Evolutionary conservation across 2,797 vertebrate genomes (phyloP).

Genomic region (Varecia variegata): DNA sequence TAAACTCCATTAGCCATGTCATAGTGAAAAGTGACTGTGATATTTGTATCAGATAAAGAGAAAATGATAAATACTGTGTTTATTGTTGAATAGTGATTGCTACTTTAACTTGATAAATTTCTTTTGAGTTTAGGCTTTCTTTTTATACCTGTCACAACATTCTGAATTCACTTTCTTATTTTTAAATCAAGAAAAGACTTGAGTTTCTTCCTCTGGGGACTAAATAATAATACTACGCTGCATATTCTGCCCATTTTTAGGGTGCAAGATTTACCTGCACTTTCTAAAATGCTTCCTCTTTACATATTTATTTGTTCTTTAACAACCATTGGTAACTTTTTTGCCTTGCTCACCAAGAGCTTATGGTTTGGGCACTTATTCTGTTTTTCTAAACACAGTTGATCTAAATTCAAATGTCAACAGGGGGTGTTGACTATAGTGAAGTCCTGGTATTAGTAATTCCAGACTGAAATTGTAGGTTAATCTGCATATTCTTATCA

Average conservation of each 20-base stretch:
- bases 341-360: background rate
- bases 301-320: background rate
- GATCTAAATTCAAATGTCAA: background rate
- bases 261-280: background rate
- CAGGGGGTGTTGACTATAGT: background rate
- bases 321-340: background rate
- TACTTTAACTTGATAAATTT: background rate
- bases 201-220: background rate
- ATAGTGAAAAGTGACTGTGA: background rate
- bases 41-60: background rate
- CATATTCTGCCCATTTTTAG: background rate
- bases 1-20: background rate
- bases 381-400: background rate
- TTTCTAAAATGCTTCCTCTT: conserved; percentile 2
- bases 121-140: background rate
- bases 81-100: background rate
- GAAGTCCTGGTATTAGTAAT: background rate
- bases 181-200: background rate
- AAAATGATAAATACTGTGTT: background rate
- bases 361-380: background rate
- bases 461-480: background rate
- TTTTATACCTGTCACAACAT: background rate
- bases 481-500: background rate
- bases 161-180: background rate
- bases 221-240: background rate